A percentile compares a stretch with the other conserved stretches of the same genome.
Conservation (phyloP, 2,888 invertebrate species). For the Ormyrus labotus region DNA sequence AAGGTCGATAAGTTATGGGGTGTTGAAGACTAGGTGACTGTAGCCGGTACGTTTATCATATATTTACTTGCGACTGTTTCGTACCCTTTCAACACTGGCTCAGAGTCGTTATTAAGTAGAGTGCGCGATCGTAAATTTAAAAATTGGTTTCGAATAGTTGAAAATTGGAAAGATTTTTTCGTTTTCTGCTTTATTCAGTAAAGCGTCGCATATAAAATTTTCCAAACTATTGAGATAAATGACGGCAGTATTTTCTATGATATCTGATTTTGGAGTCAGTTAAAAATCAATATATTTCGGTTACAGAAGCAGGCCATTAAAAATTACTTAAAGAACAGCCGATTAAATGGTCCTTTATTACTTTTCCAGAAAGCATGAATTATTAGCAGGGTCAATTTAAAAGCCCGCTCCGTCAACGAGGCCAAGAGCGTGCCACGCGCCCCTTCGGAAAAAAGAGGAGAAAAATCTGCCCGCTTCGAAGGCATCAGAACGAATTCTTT, state of each 20-base stretch:
- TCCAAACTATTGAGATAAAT: no score
- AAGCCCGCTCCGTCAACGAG: neutral
- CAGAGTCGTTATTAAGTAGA: conserved; percentile 34
- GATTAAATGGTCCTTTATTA: no score
- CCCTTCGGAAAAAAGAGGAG: neutral
- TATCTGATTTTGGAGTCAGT: no score
- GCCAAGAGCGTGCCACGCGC: conserved; percentile 18
- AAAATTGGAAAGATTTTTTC: no score
- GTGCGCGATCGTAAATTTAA: conserved; percentile 45
- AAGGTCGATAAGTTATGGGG: conserved; percentile 68
- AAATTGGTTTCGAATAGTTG: conserved; percentile 11
- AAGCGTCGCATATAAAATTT: no score
- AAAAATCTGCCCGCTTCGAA: conserved; percentile 24
- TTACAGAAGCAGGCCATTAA: no score
- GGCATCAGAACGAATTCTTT: conserved; percentile 40
- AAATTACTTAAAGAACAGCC: no score
- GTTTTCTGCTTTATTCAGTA: no score
- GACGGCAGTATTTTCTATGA: no score
- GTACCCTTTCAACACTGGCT: conserved; percentile 34
- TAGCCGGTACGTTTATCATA: conserved; percentile 58
- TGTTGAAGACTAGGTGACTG: conserved; percentile 68
- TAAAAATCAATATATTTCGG: no score
- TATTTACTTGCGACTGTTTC: conserved; percentile 53
- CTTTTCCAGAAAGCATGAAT: neutral
- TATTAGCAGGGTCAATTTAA: conserved; percentile 29